Evolutionary conservation across 2,797 vertebrate genomes (phyloP).

Genomic region (Gorsachius magnificus): DNA sequence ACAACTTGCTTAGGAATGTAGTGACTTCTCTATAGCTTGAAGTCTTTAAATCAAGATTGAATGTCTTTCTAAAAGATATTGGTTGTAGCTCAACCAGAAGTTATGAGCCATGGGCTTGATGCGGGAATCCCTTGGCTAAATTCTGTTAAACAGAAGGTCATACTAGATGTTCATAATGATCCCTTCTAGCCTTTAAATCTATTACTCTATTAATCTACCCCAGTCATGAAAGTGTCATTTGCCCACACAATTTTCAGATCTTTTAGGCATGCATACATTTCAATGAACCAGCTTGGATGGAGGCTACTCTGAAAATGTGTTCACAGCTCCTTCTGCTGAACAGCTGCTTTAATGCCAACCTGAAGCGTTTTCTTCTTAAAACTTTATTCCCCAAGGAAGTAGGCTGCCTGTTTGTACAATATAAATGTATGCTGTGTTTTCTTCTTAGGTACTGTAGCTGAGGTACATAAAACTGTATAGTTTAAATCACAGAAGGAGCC

Average conservation of each 20-base stretch:
- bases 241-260: neutral
- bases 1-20: neutral
- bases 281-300: neutral
- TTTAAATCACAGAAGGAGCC: constrained; percentile 57
- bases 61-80: constrained; percentile 3
- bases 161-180: constrained; percentile 55
- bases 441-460: neutral
- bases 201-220: constrained; percentile 40
- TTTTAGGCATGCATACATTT: neutral
- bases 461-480: constrained; percentile 26
- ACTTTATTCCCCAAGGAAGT: constrained; percentile 1
- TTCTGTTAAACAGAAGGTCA: constrained; percentile 59
- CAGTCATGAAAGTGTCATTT: constrained; percentile 49
- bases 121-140: constrained; percentile 43
- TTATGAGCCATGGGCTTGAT: constrained; percentile 44
- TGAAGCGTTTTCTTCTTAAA: neutral
- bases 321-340: constrained; percentile 47
- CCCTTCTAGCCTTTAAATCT: constrained; percentile 58
- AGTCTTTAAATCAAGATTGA: constrained; percentile 56
- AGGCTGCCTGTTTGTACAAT: neutral
- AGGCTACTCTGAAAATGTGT: neutral
- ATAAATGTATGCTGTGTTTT: neutral
- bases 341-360: constrained; percentile 36
- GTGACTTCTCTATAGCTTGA: constrained; percentile 26
- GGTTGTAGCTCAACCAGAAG: constrained; percentile 36